These are phyloP conservation scores for Nothobranchius furzeri DNA, from an alignment of 2,113 vertebrate species.

Conservation along the genomic window DNA sequence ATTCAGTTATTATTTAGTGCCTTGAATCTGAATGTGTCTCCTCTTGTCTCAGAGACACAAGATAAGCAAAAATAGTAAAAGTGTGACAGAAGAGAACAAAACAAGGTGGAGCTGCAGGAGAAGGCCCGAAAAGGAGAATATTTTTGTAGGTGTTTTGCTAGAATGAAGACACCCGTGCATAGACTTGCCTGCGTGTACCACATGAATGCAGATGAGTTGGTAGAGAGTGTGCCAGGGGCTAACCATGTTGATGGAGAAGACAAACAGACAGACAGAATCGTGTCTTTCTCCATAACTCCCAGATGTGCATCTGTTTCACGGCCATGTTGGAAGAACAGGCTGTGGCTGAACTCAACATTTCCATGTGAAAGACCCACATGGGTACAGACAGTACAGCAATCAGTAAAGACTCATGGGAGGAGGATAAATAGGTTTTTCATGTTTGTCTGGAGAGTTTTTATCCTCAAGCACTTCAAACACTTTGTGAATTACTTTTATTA, in stretches of 20 bases:
- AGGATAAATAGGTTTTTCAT: too few species aligned
- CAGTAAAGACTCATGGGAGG: neutral
- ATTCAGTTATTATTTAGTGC: slow-evolving; percentile 78
- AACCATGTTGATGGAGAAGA: slow-evolving; percentile 41
- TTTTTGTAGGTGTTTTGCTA: slow-evolving; percentile 41
- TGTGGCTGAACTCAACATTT: slow-evolving; percentile 33
- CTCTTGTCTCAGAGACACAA: slow-evolving; percentile 57
- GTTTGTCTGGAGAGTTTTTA: too few species aligned
- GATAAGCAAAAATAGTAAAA: slow-evolving; percentile 27
- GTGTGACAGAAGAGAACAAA: slow-evolving; percentile 20
- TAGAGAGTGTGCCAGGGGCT: slow-evolving; percentile 49
- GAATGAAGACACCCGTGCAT: slow-evolving; percentile 46
- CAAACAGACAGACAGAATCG: slow-evolving; percentile 50
- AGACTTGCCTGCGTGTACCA: slow-evolving; percentile 45
- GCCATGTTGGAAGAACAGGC: slow-evolving; percentile 34
- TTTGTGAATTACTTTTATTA: too few species aligned
- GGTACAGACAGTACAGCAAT: neutral
- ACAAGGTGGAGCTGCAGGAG: slow-evolving; percentile 14
- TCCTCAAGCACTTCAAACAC: too few species aligned
- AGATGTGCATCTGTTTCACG: slow-evolving; percentile 59
- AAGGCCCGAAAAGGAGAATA: slow-evolving; percentile 12
- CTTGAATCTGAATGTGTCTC: slow-evolving; percentile 55
- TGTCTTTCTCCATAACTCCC: slow-evolving; percentile 53
- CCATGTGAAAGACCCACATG: slow-evolving; percentile 10
- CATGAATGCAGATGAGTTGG: slow-evolving; percentile 36